Conservation (phyloP, 2,888 invertebrate genomes). For the Philereme transversata region DNA sequence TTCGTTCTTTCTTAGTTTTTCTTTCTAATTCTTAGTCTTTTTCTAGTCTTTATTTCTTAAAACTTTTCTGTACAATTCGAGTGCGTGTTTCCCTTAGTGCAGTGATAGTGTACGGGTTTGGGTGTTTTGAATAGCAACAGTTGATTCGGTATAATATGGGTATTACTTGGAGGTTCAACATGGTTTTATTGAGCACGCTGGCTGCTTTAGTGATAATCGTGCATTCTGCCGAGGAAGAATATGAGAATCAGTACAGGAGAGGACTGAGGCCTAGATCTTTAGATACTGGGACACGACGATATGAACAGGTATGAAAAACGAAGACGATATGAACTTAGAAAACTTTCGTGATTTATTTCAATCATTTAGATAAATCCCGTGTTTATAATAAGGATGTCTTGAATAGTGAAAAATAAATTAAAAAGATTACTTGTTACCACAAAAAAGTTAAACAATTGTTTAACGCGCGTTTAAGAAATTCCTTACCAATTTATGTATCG, state of each 20-base stretch:
- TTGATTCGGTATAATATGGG: conserved; percentile 70
- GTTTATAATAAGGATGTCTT: no score
- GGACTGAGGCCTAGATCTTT: conserved; percentile 60
- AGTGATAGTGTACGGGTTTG: conserved; percentile 41
- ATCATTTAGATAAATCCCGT: no score
- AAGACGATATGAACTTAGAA: no score
- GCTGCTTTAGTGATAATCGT: conserved; percentile 79
- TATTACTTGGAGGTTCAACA: conserved; percentile 64
- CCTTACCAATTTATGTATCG: no score
- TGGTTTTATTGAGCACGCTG: conserved; percentile 76
- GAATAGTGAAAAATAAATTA: no score
- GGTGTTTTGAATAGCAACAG: conserved; percentile 35
- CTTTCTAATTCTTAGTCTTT: conserved; percentile 47
- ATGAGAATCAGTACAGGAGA: conserved; percentile 58
- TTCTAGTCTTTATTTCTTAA: conserved; percentile 16
- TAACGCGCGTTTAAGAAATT: no score
- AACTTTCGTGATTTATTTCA: no score
- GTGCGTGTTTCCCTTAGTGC: conserved; percentile 37
- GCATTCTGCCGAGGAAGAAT: conserved; percentile 71
- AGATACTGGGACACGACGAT: conserved; percentile 56
- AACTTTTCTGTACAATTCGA: conserved; percentile 31
- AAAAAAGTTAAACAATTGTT: no score
- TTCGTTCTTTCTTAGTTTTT: conserved; percentile 45
- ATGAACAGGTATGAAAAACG: conserved; percentile 56
- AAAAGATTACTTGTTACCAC: no score